Conservation (phyloP, 2,113 vertebrate species). For the Anarrhichthys ocellatus region DNA sequence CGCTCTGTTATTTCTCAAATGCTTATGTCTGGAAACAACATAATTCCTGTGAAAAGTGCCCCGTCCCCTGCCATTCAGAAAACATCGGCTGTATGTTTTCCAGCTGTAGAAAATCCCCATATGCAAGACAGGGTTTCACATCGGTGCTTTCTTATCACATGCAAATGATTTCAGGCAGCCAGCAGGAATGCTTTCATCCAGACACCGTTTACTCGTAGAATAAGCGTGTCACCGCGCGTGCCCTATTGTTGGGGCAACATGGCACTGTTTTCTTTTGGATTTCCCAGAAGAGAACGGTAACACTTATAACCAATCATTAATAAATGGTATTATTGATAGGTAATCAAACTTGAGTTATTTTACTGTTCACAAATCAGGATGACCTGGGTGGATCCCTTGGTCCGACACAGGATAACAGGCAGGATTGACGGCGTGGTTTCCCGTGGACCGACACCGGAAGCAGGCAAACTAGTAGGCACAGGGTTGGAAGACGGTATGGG, state of each 20-base stretch:
- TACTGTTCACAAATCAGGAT: not conserved
- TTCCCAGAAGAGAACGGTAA: not conserved
- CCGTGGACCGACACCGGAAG: too few relatives aligned
- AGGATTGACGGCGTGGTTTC: too few relatives aligned
- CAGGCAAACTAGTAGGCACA: too few relatives aligned
- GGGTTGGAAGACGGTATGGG: too few relatives aligned
- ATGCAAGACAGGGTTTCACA: not conserved
- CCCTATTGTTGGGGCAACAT: conserved; percentile 1
- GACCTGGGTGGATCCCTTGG: too few relatives aligned
- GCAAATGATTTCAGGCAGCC: conserved; percentile 41
- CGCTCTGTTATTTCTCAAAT: conserved; percentile 11
- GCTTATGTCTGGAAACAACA: not conserved
- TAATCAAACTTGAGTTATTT: not conserved
- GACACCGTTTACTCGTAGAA: conserved; percentile 32
- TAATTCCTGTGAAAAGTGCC: conserved; percentile 12
- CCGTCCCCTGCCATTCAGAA: not conserved
- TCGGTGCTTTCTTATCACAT: conserved; percentile 26
- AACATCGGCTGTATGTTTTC: conserved; percentile 18
- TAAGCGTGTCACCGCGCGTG: not conserved
- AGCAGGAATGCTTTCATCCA: conserved; percentile 30
- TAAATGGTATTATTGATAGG: not conserved
- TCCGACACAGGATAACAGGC: too few relatives aligned
- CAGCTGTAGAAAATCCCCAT: not conserved
- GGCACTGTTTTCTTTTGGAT: not conserved
- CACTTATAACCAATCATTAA: not conserved